phyloP scores from a whole-genome alignment of 2,113 vertebrate genomes.

The Chlorodrepanis virens region DNA sequence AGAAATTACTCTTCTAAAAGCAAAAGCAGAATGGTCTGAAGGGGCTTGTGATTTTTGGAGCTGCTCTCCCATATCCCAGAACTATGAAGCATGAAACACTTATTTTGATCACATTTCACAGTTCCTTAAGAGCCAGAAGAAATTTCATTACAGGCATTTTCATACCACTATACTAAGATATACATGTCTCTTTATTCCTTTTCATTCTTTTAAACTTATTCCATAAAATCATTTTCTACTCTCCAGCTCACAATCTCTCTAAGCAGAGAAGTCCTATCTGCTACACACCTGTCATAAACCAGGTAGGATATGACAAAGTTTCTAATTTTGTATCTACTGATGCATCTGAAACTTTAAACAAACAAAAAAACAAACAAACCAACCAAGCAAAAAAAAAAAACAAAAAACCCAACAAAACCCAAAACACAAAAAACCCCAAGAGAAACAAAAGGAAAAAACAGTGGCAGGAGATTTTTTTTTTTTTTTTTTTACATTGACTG shows the following conservation, averaged over 20 bases:
- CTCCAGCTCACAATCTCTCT: neutral
- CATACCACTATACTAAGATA: neutral
- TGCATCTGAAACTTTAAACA: neutral
- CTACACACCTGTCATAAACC: neutral
- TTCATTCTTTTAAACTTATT: neutral
- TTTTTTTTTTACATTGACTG: neutral
- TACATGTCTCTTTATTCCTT: neutral
- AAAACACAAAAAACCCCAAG: neutral
- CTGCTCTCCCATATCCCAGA: neutral
- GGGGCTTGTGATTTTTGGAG: neutral
- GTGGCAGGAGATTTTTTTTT: fast-evolving
- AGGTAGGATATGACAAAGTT: neutral
- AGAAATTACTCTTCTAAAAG: neutral
- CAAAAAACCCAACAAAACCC: too few relatives aligned
- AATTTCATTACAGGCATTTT: neutral
- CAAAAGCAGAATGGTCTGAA: neutral
- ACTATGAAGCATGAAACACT: neutral
- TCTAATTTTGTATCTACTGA: neutral
- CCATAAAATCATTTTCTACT: neutral
- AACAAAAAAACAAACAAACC: neutral
- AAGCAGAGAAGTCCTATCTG: neutral
- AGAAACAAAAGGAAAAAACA: neutral
- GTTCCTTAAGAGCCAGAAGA: neutral
- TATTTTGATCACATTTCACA: neutral
- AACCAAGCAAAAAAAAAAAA: neutral